These are phyloP conservation scores for Acanthosoma haemorrhoidale DNA, from an alignment of 2,888 invertebrate species.

Conservation along the genomic window DNA sequence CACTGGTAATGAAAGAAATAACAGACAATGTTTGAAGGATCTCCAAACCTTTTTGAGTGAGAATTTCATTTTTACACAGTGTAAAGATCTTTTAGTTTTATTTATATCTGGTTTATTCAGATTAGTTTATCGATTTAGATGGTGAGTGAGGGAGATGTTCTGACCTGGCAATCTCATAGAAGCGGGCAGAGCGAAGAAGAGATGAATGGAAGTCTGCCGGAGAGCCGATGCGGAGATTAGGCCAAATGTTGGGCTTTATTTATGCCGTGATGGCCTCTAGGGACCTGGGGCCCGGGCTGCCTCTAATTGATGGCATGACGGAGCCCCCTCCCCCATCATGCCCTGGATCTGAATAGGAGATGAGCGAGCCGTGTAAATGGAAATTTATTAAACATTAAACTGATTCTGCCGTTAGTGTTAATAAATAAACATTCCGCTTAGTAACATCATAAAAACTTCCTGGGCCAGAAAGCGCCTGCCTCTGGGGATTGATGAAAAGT, in stretches of 20 bases:
- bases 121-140: too few species aligned
- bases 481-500: too few species aligned
- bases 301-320: conserved; percentile 7
- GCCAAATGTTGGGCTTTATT: not conserved
- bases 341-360: conserved; percentile 6
- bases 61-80: too few species aligned
- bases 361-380: conserved; percentile 10
- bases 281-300: not conserved
- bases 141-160: too few species aligned
- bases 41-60: too few species aligned
- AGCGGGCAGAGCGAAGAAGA: too few species aligned
- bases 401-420: not conserved
- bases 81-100: too few species aligned
- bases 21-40: too few species aligned
- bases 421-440: not conserved
- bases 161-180: too few species aligned
- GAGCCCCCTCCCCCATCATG: not conserved
- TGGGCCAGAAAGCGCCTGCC: not conserved
- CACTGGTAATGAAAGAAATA: too few species aligned
- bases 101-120: too few species aligned
- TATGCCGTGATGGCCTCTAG: not conserved
- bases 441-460: not conserved
- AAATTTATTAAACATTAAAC: conserved; percentile 8
- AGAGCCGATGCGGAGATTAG: not conserved
- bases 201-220: too few species aligned